Evolutionary conservation across 2,888 invertebrate genomes (phyloP).

Genomic region (Microplitis manilae): DNA sequence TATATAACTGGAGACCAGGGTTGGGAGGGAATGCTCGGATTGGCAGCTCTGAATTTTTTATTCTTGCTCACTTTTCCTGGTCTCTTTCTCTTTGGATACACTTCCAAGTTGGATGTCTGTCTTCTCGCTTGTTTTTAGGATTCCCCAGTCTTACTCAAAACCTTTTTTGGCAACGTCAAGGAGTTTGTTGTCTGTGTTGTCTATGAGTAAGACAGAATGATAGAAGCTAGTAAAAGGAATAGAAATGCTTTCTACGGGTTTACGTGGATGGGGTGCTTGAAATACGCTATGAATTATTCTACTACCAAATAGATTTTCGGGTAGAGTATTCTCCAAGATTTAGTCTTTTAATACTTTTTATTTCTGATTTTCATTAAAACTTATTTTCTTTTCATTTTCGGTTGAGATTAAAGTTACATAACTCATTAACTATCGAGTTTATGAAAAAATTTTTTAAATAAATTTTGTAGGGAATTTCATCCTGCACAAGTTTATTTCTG

Average conservation of each 20-base stretch:
- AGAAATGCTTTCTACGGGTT: conserved; percentile 34
- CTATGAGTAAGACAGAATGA: neutral
- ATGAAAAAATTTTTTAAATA: too few relatives aligned
- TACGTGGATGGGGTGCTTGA: conserved; percentile 53
- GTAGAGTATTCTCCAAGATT: conserved; percentile 42
- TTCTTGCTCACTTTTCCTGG: neutral
- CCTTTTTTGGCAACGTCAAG: neutral
- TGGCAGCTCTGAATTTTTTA: neutral
- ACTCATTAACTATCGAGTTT: too few relatives aligned
- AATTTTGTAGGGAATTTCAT: too few relatives aligned
- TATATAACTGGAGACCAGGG: neutral
- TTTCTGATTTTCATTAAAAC: neutral
- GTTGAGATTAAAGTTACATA: too few relatives aligned
- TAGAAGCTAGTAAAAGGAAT: conserved; percentile 29
- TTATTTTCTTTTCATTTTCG: neutral
- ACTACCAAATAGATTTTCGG: conserved; percentile 58
- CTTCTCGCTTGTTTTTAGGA: neutral
- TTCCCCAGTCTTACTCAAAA: neutral
- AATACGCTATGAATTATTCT: conserved; percentile 59
- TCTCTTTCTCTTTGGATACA: neutral
- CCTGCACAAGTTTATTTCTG: too few relatives aligned
- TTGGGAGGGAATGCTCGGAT: neutral
- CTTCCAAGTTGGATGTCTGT: neutral
- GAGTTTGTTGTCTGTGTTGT: neutral
- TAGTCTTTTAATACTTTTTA: neutral